Evolutionary conservation across 2,113 vertebrate species (phyloP), one percentile per base, ranked within the genome.

Genomic region (Corythaeola cristata): DNA sequence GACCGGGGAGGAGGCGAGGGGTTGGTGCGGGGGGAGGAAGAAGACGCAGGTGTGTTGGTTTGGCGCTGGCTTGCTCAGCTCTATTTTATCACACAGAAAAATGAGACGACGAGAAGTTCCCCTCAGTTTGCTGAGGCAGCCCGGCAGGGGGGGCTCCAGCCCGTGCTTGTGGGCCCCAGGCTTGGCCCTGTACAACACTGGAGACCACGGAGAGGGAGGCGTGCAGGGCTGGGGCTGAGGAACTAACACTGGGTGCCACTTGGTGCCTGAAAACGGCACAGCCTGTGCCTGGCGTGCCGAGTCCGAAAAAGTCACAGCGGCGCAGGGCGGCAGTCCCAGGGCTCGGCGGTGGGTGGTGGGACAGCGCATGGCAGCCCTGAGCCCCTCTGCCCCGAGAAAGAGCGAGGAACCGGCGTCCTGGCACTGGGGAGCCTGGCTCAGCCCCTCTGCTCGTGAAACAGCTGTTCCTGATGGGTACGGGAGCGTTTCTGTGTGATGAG

Each of bases 131-230:
- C 71, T 67, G 89, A 85, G 80, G 82, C 74, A 67, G 64, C 67
- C 73, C 2, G 6, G 56, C 3, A 3, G 11, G 55, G 72, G 50
- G 58, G 62, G 14, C 80, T 94, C 39, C 85, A 90, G 84, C 76
- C 66, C 1, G 0, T 71, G 27, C 44, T 26, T 56, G 47, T 24
- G 73, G 78, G 83, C 86, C 63, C 81, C 90, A 91, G 84, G 88
- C 89, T 91, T 89, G 85, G 82, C 75, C 90, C 85, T 85, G 92
- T 89, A 88, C 89, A 95, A 92, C 59, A 92, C 62, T 50, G 44
- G 76, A 86, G 83, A 94, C 66, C 85, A 94, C 53, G 26, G 86
- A 72, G 35, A 90, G 1, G 10, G 89, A 76, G 59, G 60, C 86
- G 80, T 90, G 89, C 90, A 53, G 77, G 78, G 72, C 85, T 92